These are phyloP conservation scores for Dicyrtoma fusca DNA, from an alignment of 2,888 invertebrate species.

Conservation along the genomic window DNA sequence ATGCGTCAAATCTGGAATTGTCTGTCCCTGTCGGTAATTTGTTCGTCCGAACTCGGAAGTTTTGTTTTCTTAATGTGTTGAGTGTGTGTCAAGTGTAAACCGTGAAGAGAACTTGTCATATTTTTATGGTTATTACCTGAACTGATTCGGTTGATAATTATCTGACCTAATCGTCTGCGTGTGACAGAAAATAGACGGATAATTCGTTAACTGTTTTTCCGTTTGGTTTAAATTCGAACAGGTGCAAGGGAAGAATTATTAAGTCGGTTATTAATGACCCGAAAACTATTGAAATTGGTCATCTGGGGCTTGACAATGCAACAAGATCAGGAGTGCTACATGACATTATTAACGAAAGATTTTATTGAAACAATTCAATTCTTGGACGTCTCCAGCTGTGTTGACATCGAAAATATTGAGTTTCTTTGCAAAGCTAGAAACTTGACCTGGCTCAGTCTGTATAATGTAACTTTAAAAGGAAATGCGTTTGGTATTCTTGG, in stretches of 20 bases:
- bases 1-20: too few species aligned
- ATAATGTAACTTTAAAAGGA: constrained; percentile 74
- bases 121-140: too few species aligned
- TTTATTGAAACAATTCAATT: constrained; percentile 67
- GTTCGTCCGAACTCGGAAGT: too few species aligned
- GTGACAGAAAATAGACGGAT: too few species aligned
- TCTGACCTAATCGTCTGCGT: too few species aligned
- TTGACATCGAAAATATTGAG: constrained; percentile 68
- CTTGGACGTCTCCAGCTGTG: constrained; percentile 73
- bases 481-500: constrained; percentile 62
- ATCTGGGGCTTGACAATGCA: constrained; percentile 62
- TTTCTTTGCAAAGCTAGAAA: constrained; percentile 69
- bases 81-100: too few species aligned
- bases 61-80: too few species aligned
- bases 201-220: too few species aligned
- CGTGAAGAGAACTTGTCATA: too few species aligned
- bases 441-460: constrained; percentile 75
- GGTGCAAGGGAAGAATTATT: constrained; percentile 27
- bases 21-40: too few species aligned
- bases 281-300: constrained; percentile 62
- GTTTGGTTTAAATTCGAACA: too few species aligned
- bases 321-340: constrained; percentile 39
- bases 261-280: constrained; percentile 34
- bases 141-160: too few species aligned
- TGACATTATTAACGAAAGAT: constrained; percentile 40